phyloP scores from a whole-genome alignment of 2,888 invertebrate genomes.

The Hyposoter didymator region DNA sequence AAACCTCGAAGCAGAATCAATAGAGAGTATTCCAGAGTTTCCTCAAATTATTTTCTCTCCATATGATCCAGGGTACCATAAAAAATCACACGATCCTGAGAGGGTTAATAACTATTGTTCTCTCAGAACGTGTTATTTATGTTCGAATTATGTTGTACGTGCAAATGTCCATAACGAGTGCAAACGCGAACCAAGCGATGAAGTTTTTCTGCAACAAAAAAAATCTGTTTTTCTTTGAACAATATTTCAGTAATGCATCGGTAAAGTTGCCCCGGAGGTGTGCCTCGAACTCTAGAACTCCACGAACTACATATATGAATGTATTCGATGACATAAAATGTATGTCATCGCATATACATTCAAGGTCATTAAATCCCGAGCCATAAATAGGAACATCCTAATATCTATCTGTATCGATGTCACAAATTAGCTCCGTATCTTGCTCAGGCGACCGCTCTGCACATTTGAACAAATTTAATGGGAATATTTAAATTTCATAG shows the following conservation, averaged over 20 bases:
- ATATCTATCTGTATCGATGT: conserved; percentile 28
- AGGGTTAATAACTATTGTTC: not conserved
- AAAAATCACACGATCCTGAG: no score
- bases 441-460: not conserved
- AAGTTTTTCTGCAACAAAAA: not conserved
- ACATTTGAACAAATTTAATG: not conserved
- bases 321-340: conserved; percentile 12
- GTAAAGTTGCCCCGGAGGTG: conserved; percentile 28
- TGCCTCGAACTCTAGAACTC: conserved; percentile 9
- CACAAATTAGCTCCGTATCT: conserved; percentile 13
- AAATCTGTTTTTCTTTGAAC: not conserved
- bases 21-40: no score
- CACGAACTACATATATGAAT: not conserved
- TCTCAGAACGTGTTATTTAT: not conserved
- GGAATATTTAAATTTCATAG: not conserved
- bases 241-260: conserved; percentile 18
- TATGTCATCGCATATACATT: conserved; percentile 31
- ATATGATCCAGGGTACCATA: no score
- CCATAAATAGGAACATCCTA: conserved; percentile 52
- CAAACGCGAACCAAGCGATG: not conserved
- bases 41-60: no score
- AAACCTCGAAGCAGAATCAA: no score
- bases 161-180: not conserved
- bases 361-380: conserved; percentile 49
- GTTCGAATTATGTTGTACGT: not conserved